These are phyloP conservation scores for Rhamnusium bicolor DNA, from an alignment of 2,888 invertebrate genomes.

Conservation along the genomic window DNA sequence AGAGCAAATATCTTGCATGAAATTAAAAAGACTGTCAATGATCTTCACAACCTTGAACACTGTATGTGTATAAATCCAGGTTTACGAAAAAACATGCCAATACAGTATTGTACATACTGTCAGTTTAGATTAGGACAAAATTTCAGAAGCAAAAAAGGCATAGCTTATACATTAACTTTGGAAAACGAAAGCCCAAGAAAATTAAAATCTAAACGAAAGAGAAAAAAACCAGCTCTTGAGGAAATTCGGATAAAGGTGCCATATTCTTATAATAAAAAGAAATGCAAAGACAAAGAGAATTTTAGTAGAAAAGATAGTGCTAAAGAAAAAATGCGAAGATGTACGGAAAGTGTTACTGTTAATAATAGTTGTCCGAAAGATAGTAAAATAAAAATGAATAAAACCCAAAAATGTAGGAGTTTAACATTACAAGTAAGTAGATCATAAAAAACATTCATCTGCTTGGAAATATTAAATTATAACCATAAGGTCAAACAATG, in stretches of 20 bases:
- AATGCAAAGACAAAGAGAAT: constrained; percentile 49
- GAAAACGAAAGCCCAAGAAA: constrained; percentile 51
- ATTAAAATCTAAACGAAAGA: constrained; percentile 32
- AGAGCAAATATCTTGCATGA: constrained; percentile 44
- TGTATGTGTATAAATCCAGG: constrained; percentile 51
- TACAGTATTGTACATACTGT: constrained; percentile 54
- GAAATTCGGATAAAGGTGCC: constrained; percentile 62
- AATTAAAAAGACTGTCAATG: constrained; percentile 42
- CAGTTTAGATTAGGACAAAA: constrained; percentile 58
- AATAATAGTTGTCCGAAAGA: not conserved
- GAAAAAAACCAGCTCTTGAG: constrained; percentile 50
- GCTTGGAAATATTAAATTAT: too few relatives aligned
- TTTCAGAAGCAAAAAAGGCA: constrained; percentile 64
- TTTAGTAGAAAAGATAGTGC: constrained; percentile 38
- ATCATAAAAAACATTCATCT: too few relatives aligned
- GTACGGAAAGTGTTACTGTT: not conserved
- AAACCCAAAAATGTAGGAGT: not conserved
- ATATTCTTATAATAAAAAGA: constrained; percentile 48
- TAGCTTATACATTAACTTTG: constrained; percentile 71
- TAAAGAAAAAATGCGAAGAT: not conserved
- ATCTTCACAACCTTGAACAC: constrained; percentile 39
- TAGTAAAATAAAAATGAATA: constrained; percentile 29
- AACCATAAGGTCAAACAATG: too few relatives aligned
- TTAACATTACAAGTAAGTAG: constrained; percentile 56
- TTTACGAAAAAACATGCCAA: constrained; percentile 26